Conservation (phyloP, 2,113 vertebrate genomes). For the Centropristis striata region DNA sequence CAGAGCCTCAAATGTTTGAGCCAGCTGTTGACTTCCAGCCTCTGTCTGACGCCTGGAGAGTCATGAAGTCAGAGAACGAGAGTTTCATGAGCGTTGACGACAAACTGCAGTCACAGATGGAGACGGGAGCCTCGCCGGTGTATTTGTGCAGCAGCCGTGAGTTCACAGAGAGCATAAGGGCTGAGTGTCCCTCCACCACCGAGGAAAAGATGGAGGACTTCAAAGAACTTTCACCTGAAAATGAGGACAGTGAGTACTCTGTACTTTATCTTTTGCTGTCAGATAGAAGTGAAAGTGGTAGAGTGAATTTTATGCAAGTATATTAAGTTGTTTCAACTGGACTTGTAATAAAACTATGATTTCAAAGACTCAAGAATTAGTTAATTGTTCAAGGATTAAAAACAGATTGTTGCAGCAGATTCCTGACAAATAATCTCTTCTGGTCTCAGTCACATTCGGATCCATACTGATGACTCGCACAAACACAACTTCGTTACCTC, state of each 20-base stretch:
- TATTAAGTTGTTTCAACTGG: too few species aligned
- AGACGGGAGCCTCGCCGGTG: background rate
- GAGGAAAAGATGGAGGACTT: slow-evolving; percentile 67
- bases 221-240: slow-evolving; percentile 43
- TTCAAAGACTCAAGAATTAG: too few species aligned
- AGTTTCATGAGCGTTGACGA: background rate
- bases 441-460: slow-evolving; percentile 18
- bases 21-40: slow-evolving; percentile 42
- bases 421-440: background rate
- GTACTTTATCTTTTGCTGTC: too few species aligned
- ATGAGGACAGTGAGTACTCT: slow-evolving; percentile 68
- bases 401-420: background rate
- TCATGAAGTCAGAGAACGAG: slow-evolving; percentile 22
- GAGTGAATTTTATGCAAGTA: background rate
- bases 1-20: slow-evolving; percentile 75
- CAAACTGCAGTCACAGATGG: slow-evolving; percentile 11
- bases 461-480: slow-evolving; percentile 26
- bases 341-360: too few species aligned
- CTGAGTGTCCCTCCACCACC: background rate
- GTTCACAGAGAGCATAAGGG: slow-evolving; percentile 62
- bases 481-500: background rate
- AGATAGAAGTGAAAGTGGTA: background rate
- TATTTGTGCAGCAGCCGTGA: slow-evolving; percentile 23
- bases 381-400: too few species aligned
- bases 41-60: slow-evolving; percentile 67